A percentile compares a stretch with the other conserved stretches of the same genome.
phyloP scores from a whole-genome alignment of 2,113 vertebrate genomes.

The Dissostichus mawsoni region DNA sequence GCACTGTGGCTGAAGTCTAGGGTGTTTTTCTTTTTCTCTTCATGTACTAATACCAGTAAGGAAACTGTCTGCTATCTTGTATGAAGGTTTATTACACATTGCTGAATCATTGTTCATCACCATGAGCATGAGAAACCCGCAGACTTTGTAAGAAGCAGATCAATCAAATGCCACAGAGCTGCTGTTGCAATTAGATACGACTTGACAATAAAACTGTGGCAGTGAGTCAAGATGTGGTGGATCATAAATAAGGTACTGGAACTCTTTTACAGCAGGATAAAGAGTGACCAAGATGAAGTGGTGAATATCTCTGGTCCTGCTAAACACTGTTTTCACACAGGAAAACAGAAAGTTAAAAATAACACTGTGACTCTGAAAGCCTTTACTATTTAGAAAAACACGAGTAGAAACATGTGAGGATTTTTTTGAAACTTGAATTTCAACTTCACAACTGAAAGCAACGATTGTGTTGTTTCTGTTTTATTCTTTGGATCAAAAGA shows the following conservation, averaged over 20 bases:
- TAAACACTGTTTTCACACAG: slow-evolving; percentile 21
- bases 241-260: slow-evolving; percentile 45
- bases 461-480: neutral
- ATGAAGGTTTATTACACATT: slow-evolving; percentile 18
- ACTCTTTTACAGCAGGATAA: slow-evolving; percentile 46
- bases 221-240: slow-evolving; percentile 66
- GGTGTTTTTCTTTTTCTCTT: slow-evolving; percentile 7
- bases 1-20: slow-evolving; percentile 13
- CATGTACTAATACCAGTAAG: slow-evolving; percentile 46
- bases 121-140: neutral
- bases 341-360: slow-evolving; percentile 40
- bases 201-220: slow-evolving; percentile 50
- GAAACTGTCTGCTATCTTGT: slow-evolving; percentile 47
- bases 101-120: slow-evolving; percentile 58
- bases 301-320: slow-evolving; percentile 33
- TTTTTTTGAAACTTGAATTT: neutral
- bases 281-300: slow-evolving; percentile 53
- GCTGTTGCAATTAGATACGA: slow-evolving; percentile 45
- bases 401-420: neutral
- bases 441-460: neutral
- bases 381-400: slow-evolving; percentile 32
- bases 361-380: neutral
- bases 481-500: slow-evolving; percentile 1
- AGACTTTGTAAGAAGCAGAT: slow-evolving; percentile 27
- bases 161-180: slow-evolving; percentile 43